These are phyloP conservation scores for Nephrotoma flavescens DNA, from an alignment of 2,888 invertebrate species.

Conservation along the genomic window DNA sequence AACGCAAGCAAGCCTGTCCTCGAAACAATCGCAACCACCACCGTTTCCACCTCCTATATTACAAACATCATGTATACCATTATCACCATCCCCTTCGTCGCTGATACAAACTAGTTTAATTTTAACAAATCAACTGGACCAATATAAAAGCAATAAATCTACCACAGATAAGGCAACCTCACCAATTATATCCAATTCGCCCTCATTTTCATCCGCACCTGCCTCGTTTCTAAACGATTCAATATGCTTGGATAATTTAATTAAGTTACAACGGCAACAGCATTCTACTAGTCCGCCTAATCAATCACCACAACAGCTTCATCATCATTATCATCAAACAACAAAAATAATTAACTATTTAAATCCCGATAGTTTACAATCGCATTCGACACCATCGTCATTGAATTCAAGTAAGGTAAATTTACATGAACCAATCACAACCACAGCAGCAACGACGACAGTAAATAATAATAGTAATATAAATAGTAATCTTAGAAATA, in stretches of 20 bases:
- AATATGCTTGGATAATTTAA: neutral
- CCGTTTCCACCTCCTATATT: neutral
- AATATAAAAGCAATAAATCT: constrained; percentile 4
- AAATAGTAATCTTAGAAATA: neutral
- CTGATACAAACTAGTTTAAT: neutral
- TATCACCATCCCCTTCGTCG: neutral
- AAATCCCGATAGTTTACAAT: neutral
- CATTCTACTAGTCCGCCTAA: neutral
- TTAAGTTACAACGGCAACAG: neutral
- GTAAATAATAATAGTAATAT: constrained; percentile 2
- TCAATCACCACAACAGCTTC: neutral
- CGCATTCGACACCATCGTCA: neutral
- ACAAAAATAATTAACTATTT: neutral
- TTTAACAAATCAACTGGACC: constrained; percentile 4
- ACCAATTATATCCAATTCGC: constrained; percentile 1
- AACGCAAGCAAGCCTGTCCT: neutral
- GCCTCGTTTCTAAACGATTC: neutral
- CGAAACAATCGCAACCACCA: neutral
- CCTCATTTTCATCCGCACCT: neutral
- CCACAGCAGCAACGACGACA: neutral
- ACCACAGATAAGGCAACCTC: neutral
- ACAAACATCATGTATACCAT: neutral
- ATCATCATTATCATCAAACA: constrained; percentile 4
- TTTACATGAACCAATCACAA: neutral
- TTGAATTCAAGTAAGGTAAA: neutral